These are phyloP conservation scores for Pachyseris speciosa DNA, from an alignment of 64 coral and sea anemone species.

Conservation along the genomic window DNA sequence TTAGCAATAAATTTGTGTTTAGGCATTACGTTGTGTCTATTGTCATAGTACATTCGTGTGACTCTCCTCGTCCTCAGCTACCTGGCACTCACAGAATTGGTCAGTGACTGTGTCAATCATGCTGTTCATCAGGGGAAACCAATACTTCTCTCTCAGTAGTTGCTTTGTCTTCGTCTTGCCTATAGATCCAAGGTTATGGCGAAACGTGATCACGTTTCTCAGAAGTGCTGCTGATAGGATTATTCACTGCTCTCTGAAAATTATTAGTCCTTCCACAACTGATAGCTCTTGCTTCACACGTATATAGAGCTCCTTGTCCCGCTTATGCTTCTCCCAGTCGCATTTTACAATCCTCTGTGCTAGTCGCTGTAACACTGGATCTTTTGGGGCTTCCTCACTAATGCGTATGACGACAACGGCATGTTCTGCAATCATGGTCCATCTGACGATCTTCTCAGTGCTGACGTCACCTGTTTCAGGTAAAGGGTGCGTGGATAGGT, in stretches of 20 bases:
- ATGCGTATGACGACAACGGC: constrained; percentile 9
- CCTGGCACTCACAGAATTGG: too few species aligned
- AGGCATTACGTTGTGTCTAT: too few species aligned
- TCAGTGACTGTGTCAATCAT: constrained; percentile 2
- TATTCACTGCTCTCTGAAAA: constrained; percentile 8
- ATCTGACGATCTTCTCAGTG: too few species aligned
- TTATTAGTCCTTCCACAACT: constrained; percentile 11
- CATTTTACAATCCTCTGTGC: not conserved
- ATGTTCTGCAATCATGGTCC: too few species aligned
- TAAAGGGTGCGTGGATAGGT: not conserved
- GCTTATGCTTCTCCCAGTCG: not conserved
- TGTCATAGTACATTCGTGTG: too few species aligned
- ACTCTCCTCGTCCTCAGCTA: too few species aligned
- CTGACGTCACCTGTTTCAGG: not conserved
- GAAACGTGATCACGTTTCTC: not conserved
- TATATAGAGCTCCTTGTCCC: not conserved
- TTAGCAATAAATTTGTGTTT: too few species aligned
- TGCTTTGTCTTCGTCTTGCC: constrained; percentile 7
- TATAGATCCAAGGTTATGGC: not conserved
- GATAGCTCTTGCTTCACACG: constrained; percentile 6
- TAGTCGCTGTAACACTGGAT: not conserved
- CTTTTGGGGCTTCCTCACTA: constrained; percentile 35
- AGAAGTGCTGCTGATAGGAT: not conserved
- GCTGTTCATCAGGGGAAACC: not conserved
- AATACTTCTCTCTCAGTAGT: constrained; percentile 26